Evolutionary conservation across 2,113 vertebrate genomes (phyloP).

Genomic region (Tachuris rubrigastra): DNA sequence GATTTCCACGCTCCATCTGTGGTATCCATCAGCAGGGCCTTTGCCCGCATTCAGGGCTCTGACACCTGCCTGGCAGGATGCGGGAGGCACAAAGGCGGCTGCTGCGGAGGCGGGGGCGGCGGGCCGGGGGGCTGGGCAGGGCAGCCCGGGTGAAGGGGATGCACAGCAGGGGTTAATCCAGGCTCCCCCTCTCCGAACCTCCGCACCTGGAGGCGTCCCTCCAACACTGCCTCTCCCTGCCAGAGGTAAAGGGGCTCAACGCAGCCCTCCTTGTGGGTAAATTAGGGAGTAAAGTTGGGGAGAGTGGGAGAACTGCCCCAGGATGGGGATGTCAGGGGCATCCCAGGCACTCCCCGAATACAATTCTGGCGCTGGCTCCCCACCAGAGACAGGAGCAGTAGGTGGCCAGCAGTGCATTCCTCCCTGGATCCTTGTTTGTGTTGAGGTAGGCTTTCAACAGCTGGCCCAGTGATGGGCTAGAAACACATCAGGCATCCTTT

Average conservation of each 20-base stretch:
- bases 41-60: slow-evolving; percentile 88
- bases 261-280: accelerated
- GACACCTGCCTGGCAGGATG: slow-evolving; percentile 96
- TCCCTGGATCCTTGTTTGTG: neutral
- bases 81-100: slow-evolving; percentile 88
- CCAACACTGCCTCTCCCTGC: slow-evolving; percentile 24
- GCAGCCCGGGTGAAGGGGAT: slow-evolving; percentile 58
- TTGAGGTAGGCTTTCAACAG: neutral
- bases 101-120: slow-evolving; percentile 77
- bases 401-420: neutral
- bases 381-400: neutral
- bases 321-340: neutral
- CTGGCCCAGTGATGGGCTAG: neutral
- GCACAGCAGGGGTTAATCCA: slow-evolving; percentile 94
- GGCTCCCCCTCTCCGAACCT: slow-evolving; percentile 77
- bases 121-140: slow-evolving; percentile 41
- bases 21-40: slow-evolving; percentile 95
- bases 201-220: slow-evolving; percentile 82
- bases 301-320: neutral
- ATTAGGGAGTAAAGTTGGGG: neutral
- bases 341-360: neutral
- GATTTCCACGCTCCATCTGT: slow-evolving; percentile 99
- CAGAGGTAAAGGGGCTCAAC: neutral
- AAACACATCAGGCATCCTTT: neutral
- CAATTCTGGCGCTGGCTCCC: neutral